Evolutionary conservation across 2,113 vertebrate genomes (phyloP), one percentile per base, ranked within the genome.

Genomic region (Prietella phreatophila): DNA sequence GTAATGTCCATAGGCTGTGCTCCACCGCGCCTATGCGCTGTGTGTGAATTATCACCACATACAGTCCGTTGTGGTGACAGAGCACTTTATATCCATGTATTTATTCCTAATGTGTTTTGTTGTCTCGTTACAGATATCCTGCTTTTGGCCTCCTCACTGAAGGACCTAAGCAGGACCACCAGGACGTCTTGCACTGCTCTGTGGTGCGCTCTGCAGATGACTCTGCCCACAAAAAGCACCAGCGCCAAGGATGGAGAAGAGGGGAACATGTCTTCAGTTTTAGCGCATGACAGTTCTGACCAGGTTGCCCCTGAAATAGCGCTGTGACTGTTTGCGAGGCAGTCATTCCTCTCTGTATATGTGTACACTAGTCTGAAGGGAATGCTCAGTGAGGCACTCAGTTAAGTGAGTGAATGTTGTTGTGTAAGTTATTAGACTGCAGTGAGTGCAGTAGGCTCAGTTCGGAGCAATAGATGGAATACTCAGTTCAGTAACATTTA

Each of bases 171-270:
- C 75, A 80, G 75, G 27, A 89, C 92, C 83, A 96, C 96, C 10
- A 93, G 91, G 88, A 94, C 87, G 84, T 92, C 94, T 42, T 89
- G 95, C 63, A 94, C 92, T 0, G 92, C 93, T 53, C 90, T 96
- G 87, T 96, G 95, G 94, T 94, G 92, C 53, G 94, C 94, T 8
- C 90, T 95, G 33, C 95, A 96, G 90, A 92, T 92, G 92, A 93
- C 93, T 0, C 83, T 95, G 61, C 94, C 92, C 0, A 91, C 89
- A 88, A 88, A 90, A 20, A 81, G 61, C 47, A 67, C n/a, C 53
- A 89, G 33, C 27, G 87, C 33, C 13, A 91, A 94, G 11, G 89
- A 88, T 20, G 53, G 73, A 20, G 85, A 33, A 3, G 60, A 80
- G 20, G 61, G 84, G 19, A 84, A 39, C 39, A 7, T 15, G 36